phyloP scores from a whole-genome alignment of 2,888 invertebrate species.

The Oscheius onirici region DNA sequence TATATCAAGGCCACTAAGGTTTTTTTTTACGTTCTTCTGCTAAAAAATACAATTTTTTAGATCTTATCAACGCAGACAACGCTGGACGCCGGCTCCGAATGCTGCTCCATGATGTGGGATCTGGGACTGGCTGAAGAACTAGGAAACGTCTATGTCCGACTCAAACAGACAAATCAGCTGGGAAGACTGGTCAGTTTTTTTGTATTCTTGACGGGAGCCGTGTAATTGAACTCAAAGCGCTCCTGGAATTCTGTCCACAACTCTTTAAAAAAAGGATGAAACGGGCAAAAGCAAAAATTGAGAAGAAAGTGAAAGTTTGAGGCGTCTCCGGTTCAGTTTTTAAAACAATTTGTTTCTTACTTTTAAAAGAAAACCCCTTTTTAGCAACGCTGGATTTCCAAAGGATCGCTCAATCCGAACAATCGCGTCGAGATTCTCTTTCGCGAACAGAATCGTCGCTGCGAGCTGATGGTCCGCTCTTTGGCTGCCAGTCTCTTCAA shows the following conservation, averaged over 20 bases:
- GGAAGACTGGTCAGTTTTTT: conserved; percentile 6
- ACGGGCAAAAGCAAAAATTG: too few species aligned
- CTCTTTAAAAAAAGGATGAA: too few species aligned
- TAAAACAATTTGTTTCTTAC: not conserved
- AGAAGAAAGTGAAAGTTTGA: too few species aligned
- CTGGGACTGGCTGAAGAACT: conserved; percentile 11
- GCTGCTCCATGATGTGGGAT: conserved; percentile 22
- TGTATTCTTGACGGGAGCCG: too few species aligned
- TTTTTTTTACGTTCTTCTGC: not conserved
- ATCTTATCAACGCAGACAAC: not conserved
- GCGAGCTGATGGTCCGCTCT: not conserved
- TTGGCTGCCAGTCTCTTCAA: conserved; percentile 20
- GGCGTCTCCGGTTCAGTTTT: not conserved
- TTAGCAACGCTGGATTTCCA: conserved; percentile 24
- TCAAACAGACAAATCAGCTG: not conserved
- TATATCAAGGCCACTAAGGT: conserved; percentile 7
- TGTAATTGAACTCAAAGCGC: too few species aligned
- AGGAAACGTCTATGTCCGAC: not conserved
- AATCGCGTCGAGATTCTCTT: conserved; percentile 11
- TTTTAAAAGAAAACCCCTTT: too few species aligned
- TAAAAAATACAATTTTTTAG: not conserved
- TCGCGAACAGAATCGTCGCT: conserved; percentile 22
- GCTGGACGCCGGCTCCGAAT: conserved; percentile 20
- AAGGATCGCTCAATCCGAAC: conserved; percentile 16
- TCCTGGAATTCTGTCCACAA: too few species aligned